Conservation (phyloP, 2,888 invertebrate genomes). For the Apamea epomidion region DNA sequence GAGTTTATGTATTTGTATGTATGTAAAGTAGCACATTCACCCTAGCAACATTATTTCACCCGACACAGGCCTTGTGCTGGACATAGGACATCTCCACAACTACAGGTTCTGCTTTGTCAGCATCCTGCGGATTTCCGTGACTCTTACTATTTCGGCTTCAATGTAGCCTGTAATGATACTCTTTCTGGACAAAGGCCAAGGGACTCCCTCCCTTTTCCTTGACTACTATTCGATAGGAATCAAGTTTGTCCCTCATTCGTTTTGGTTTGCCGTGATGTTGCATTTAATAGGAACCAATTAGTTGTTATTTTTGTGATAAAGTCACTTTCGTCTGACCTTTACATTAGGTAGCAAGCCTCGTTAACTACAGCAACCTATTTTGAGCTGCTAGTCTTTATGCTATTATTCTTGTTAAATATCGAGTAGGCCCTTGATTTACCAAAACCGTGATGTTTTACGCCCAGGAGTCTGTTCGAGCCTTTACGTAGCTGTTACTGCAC, state of each 20-base stretch:
- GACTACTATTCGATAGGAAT: too few relatives aligned
- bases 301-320: neutral
- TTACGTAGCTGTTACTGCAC: neutral
- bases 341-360: neutral
- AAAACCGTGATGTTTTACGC: neutral
- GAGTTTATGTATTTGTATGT: too few relatives aligned
- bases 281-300: neutral
- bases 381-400: neutral
- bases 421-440: neutral
- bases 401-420: neutral
- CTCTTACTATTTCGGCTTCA: neutral
- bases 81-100: neutral
- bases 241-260: neutral
- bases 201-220: neutral
- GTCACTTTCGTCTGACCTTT: neutral
- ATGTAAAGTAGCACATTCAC: neutral
- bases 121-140: neutral
- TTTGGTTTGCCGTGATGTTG: neutral
- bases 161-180: neutral
- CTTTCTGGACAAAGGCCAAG: neutral
- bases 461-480: neutral
- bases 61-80: neutral
- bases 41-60: neutral
- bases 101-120: neutral
- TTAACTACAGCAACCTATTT: neutral